These are phyloP conservation scores for Calypte anna DNA, from an alignment of 2,113 vertebrate species.

Conservation along the genomic window DNA sequence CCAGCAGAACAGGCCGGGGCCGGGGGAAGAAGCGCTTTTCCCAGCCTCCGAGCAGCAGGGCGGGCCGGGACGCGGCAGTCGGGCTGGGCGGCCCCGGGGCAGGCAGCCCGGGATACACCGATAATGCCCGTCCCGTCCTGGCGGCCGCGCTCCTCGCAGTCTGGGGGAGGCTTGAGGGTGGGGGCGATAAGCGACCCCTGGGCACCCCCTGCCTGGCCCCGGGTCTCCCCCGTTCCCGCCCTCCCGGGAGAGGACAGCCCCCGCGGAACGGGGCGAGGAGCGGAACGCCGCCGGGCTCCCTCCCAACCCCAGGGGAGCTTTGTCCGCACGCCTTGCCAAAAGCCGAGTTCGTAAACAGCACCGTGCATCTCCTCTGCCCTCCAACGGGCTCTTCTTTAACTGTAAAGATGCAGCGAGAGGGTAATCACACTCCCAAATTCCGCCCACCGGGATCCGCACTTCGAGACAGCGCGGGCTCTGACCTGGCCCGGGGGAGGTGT, in stretches of 20 bases:
- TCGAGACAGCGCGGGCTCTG: neutral
- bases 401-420: neutral
- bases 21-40: neutral
- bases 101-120: neutral
- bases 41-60: neutral
- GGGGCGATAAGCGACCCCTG: too few relatives aligned
- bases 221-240: neutral
- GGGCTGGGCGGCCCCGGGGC: neutral
- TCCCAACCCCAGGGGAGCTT: neutral
- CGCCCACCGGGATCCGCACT: neutral
- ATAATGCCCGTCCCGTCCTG: neutral
- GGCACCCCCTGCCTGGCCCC: too few relatives aligned
- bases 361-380: conserved; percentile 15
- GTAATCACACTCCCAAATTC: neutral
- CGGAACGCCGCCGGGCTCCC: neutral
- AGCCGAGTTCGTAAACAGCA: neutral
- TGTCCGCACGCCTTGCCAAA: neutral
- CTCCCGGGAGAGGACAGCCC: neutral
- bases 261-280: neutral
- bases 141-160: neutral
- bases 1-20: neutral
- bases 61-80: neutral
- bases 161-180: neutral
- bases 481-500: neutral
- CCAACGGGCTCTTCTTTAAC: conserved; percentile 14